Evolutionary conservation across 2,888 invertebrate genomes (phyloP), one percentile per base, ranked within the genome.

Genomic region (Caenorhabditis angaria): DNA sequence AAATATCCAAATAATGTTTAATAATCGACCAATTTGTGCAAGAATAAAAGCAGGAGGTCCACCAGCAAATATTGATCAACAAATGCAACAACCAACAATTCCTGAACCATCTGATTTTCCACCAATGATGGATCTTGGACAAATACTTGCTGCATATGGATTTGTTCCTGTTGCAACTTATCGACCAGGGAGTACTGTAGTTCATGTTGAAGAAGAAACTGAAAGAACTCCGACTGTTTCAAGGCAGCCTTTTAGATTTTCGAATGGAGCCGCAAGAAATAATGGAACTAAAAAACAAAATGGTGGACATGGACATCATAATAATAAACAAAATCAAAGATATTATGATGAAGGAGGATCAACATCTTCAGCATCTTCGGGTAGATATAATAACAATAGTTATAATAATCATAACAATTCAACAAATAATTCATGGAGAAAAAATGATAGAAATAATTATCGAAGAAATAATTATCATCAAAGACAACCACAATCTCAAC

Each of bases 21-120:
- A 84, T 57, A 77, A 75, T 63, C 76, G 78, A 64, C 85, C 82
- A 25, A 77, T 85, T 63, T 83, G 85, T 76, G 85, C 82, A 4
- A 63, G 86, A 41, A 86, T 86, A 54, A 86, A 84, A 67, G 80
- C 84, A 0, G 85, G 86, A 8, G 78, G 80, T 4, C 80, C 83
- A 6, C 85, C 85, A 4, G 58, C 58, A 14, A 4, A 41, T 27
- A 5, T 58, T 14, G 58, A 58, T 20, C 35, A 32, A 47, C n/a
- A 24, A 18, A 5, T 24, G n/a, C 60, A 60, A 60, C 28, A 18
- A 50, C 24, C 60, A 29, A 20, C 50, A 35, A 29, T 12, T 20
- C 35, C 50, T 8, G 28, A 35, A 55, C 32, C 8, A 14, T 20
- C 32, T 14, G 10, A 32, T n/a, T 55, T 60, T 22, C 67, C 64